Evolutionary conservation across 2,888 invertebrate species (phyloP), one percentile per base, ranked within the genome.

Genomic region (Cacoxenus indagator): DNA sequence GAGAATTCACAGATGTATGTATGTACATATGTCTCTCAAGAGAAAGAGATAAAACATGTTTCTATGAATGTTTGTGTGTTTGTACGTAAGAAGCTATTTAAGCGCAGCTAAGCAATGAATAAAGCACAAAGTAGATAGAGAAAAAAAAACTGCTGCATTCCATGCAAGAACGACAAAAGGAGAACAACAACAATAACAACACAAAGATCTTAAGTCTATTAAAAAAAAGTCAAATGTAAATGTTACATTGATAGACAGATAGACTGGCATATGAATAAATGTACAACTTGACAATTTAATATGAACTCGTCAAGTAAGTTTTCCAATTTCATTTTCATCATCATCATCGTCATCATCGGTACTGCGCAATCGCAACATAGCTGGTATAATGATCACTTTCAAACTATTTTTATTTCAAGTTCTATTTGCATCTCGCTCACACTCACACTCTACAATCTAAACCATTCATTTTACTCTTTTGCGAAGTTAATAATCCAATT

Each of bases 251-350:
- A 54, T 26, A 22, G 31, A 59, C 17, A 31, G 59, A 31, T 31
- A 31, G 59, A 19, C 29, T 8, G 31, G n/a, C n/a, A 57, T 17
- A 31, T 1, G 8, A 17, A 8, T 29, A 17, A 27, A 29, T 22
- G 22, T 6, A 11, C 19, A 11, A 51, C 5, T 17, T n/a, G n/a
- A n/a, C n/a, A n/a, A n/a, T n/a, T 54, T 26, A 26, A 14, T 11
- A 37, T 37, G 37, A 59, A 31, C 59, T 59, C 19, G 59, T 59
- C 27, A 59, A 59, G 29, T 31, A 31, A 26, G 59, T 31, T 59
- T 31, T 59, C 6, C n/a, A 57, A 19, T 59, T 59, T 59, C 59
- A 59, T 59, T 59, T 59, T 59, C 59, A 37, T 59, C 17, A 27
- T 14, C 29, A 27, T 17, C 27, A 17, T 14, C 27, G 9, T 51